A percentile compares a stretch with the other conserved stretches of the same genome.
Conservation (phyloP, 2,888 invertebrate genomes). For the Pandemis corylana region DNA sequence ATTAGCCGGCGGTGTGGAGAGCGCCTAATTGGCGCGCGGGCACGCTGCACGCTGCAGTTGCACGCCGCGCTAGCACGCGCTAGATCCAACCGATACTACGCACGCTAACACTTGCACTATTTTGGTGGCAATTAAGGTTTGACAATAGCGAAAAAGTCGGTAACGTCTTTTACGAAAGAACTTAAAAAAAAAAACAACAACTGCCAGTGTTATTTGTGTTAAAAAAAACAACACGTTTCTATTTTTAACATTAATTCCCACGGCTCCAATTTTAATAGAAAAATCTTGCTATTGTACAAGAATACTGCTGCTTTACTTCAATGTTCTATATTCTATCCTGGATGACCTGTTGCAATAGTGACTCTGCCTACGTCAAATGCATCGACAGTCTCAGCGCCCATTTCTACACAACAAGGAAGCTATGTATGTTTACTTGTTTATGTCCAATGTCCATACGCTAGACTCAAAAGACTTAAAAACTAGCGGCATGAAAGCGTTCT, state of each 20-base stretch:
- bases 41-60: slow-evolving; percentile 44
- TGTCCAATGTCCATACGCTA: neutral
- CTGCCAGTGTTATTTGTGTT: slow-evolving; percentile 13
- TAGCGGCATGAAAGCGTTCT: slow-evolving; percentile 37
- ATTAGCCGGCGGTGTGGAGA: slow-evolving; percentile 70
- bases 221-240: too few relatives aligned
- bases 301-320: too few relatives aligned
- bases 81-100: slow-evolving; percentile 67
- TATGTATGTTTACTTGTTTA: too few relatives aligned
- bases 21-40: slow-evolving; percentile 72
- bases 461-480: slow-evolving; percentile 38
- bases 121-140: slow-evolving; percentile 36
- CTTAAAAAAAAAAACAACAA: slow-evolving; percentile 15
- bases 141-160: slow-evolving; percentile 12
- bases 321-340: too few relatives aligned
- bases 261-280: too few relatives aligned
- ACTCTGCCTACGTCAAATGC: too few relatives aligned
- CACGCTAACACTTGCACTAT: slow-evolving; percentile 60
- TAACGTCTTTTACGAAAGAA: slow-evolving; percentile 26
- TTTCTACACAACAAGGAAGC: too few relatives aligned
- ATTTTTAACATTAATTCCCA: neutral
- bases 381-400: too few relatives aligned
- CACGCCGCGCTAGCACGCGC: slow-evolving; percentile 48
- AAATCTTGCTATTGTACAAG: too few relatives aligned
- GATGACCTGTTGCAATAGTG: too few relatives aligned